Evolutionary conservation across 2,113 vertebrate genomes (phyloP), one percentile per base, ranked within the genome.

Genomic region (Madoqua kirkii): DNA sequence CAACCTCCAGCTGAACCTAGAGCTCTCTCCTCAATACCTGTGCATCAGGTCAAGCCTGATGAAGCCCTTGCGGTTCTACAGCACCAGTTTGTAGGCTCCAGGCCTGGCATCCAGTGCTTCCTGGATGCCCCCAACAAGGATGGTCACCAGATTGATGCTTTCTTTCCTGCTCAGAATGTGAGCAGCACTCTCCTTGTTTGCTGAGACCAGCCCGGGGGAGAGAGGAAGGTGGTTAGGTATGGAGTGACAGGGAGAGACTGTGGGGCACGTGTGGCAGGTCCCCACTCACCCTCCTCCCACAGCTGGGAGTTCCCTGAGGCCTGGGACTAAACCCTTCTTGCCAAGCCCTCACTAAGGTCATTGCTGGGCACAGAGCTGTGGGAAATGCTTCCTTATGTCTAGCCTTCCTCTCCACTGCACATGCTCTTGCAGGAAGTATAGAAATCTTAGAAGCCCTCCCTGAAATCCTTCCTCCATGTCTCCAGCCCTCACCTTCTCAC

Each of bases 11-110:
- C 0, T 2, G 59, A 83, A n/a, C 33, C 3, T 31, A 71, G 25
- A 43, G 40, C 43, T 23, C 59, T 33, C 55, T 97, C 99, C 79
- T 62, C 12, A 33, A 7, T 98, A 99, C 99, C 99, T 99, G 0
- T 99, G 86, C 82, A 98, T 98, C 71, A 99, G 99, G 60, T 99
- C 99, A 60, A 99, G 97, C 89, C 99, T 99, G 94, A 99, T 55
- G 55, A 99, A 99, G 92, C 99, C 99, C 98, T 99, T 99, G 93
- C 99, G 99, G 10, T 99, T 98, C 97, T 97, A 98, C 93, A 99
- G 95, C 57, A 99, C 33, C 74, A 99, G 97, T 0, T 83, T 99
- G 96, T 87, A 99, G 57, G 98, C 98, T 11, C 99, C 99, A 0
- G 99, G 99, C 2, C 98, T 99, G 12, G 99, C 99, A 0, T 99